These are phyloP conservation scores for Pyxicephalus adspersus DNA, from an alignment of 2,113 vertebrate species.

Conservation along the genomic window DNA sequence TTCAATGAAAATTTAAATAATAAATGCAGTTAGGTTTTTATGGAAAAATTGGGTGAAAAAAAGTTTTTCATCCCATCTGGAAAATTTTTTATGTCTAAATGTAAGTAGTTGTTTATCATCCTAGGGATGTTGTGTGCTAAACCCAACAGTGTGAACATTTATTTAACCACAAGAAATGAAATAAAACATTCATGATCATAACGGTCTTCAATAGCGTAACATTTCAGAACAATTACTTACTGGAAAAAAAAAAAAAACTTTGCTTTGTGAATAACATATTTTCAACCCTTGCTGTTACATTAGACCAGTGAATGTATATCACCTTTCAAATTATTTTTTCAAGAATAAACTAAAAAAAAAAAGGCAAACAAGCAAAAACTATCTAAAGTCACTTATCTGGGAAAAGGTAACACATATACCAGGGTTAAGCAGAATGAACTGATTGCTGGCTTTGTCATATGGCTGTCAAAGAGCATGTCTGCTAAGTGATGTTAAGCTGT, in stretches of 20 bases:
- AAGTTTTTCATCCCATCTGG: too few species aligned
- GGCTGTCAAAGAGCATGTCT: not conserved
- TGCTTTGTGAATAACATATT: conserved; percentile 9
- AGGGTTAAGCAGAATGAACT: not conserved
- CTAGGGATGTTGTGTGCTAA: too few species aligned
- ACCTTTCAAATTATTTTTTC: conserved; percentile 12
- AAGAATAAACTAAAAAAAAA: conserved; percentile 7
- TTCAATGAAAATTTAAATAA: too few species aligned
- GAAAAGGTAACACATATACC: not conserved
- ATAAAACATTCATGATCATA: conserved; percentile 23
- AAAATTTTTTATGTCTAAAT: too few species aligned
- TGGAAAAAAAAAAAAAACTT: conserved; percentile 14
- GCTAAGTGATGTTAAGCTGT: conserved; percentile 1
- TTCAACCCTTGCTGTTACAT: not conserved
- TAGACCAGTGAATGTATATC: not conserved
- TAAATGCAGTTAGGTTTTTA: too few species aligned
- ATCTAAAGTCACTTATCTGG: not conserved
- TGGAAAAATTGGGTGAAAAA: too few species aligned
- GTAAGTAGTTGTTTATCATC: too few species aligned
- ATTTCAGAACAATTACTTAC: conserved; percentile 18
- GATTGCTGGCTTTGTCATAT: not conserved
- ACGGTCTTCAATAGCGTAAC: conserved; percentile 32
- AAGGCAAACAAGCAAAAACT: not conserved
- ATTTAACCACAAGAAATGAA: conserved; percentile 22
- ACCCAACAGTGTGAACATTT: too few species aligned